Evolutionary conservation across 2,888 invertebrate genomes (phyloP).

Genomic region (Caradrina clavipalpis): DNA sequence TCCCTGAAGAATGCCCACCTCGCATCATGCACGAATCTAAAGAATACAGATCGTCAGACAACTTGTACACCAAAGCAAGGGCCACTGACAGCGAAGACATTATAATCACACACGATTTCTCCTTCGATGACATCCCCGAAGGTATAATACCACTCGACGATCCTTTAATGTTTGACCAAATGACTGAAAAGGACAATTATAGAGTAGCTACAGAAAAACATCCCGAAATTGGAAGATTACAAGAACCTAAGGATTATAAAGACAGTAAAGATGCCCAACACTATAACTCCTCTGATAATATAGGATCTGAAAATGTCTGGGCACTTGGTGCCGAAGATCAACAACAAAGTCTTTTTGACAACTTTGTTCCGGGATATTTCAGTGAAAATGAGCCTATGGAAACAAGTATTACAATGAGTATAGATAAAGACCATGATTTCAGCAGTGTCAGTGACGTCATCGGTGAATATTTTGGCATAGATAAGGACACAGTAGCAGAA

Average conservation of each 20-base stretch:
- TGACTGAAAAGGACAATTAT: slow-evolving; percentile 67
- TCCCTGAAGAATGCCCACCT: slow-evolving; percentile 86
- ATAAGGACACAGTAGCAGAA: not conserved
- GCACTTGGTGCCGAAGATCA: not conserved
- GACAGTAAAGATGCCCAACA: not conserved
- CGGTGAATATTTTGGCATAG: not conserved
- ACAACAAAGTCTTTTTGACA: slow-evolving; percentile 1
- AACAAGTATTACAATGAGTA: slow-evolving; percentile 3
- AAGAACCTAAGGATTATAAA: not conserved
- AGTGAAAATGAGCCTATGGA: not conserved
- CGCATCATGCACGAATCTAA: slow-evolving; percentile 74
- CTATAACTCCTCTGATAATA: not conserved
- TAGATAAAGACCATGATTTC: slow-evolving; percentile 4
- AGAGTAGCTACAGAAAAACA: slow-evolving; percentile 39
- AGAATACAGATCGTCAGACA: slow-evolving; percentile 77
- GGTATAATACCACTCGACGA: slow-evolving; percentile 85
- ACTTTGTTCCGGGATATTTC: slow-evolving; percentile 7
- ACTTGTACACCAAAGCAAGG: slow-evolving; percentile 81
- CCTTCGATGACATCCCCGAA: slow-evolving; percentile 84
- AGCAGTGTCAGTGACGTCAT: not conserved
- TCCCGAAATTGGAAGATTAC: slow-evolving; percentile 37
- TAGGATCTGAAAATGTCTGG: slow-evolving; percentile 2
- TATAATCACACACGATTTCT: slow-evolving; percentile 80
- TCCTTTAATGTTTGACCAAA: slow-evolving; percentile 80
- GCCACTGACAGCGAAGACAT: slow-evolving; percentile 79